Evolutionary conservation across 2,888 invertebrate species (phyloP), one percentile per base, ranked within the genome.

Genomic region (Drepana falcataria): DNA sequence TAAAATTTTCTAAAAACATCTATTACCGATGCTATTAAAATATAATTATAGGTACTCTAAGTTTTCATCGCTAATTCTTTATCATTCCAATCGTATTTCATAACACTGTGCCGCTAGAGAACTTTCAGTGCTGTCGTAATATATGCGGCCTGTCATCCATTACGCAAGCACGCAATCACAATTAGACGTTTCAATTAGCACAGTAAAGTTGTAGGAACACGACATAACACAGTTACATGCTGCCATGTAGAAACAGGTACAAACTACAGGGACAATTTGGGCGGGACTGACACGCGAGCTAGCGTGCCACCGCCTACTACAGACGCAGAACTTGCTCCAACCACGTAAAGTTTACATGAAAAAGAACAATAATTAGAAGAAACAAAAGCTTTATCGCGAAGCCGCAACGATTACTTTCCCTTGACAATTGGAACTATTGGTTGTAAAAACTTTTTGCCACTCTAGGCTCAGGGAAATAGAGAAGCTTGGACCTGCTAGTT

Each of bases 261-360:
- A 61, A 66, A 75, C 57, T 60, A 57, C 68, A 57, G 59, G 57
- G 65, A 66, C 69, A 66, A 71, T 70, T 69, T 67, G 68, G 68
- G 73, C 75, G 79, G 80, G 81, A 48, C 61, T 57, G 34, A 57
- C 87, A 90, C 89, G 90, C 88, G 56, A 89, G 2, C 53, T 90
- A 52, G 87, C 90, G 87, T 90, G 90, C 83, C 83, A 84, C 51
- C 82, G 83, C 84, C 61, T 69, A 77, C 64, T 87, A 71, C 69
- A 55, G 53, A 73, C 72, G 71, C 68, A 71, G 68, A 75, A 74
- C 77, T 77, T 71, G 70, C 76, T 71, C 72, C 73, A 66, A 68
- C 74, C 73, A 78, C 71, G 71, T 73, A 75, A 77, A 72, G 60
- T 69, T 73, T 75, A 66, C 75, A 73, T 74, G 73, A 70, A 73